Evolutionary conservation across 2,888 invertebrate species (phyloP), one percentile per base, ranked within the genome.

Genomic region (Volucella zonaria): DNA sequence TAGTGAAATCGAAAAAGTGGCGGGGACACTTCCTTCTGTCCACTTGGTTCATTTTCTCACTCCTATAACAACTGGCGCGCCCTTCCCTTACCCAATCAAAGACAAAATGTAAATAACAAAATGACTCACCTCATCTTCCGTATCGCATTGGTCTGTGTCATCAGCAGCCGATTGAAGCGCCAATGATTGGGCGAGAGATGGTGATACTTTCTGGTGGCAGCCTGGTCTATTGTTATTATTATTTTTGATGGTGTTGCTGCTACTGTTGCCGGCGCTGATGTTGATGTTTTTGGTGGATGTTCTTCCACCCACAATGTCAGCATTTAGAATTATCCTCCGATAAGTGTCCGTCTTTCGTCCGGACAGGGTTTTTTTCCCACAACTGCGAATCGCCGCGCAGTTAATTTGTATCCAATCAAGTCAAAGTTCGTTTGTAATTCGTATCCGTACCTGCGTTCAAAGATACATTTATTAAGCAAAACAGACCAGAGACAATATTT

Each of bases 81-180:
- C 68, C 52, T 18, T 9, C 8, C 23, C 1, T 45, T 12, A n/a
- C 45, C 43, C 11, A 38, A 3, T 10, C n/a, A 42, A 10, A 52
- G 31, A 14, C 14, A 14, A 38, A 14, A 62, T 40, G 40, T 9
- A 70, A 70, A 70, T 40, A 70, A 70, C 14, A 58, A 14, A 54
- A 78, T 51, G 64, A 70, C 87, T 87, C 67, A 88, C 88, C 88
- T 88, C 88, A 87, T 88, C 88, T 80, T 88, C 88, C 45, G 88
- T 88, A 80, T 88, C 88, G 81, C 88, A 88, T 68, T 88, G 85
- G 68, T 88, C 80, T 78, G 87, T 70, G 82, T 80, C 81, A 76
- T 85, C 67, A 51, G 54, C 61, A 70, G 54, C 59, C 15, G 73
- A 42, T 59, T 68, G 81, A 67, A 66, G 67, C 58, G 76, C 70